Base-by-base conservation (phyloP, 2,888 invertebrate species). In the Odontomyia ornata region DNA sequence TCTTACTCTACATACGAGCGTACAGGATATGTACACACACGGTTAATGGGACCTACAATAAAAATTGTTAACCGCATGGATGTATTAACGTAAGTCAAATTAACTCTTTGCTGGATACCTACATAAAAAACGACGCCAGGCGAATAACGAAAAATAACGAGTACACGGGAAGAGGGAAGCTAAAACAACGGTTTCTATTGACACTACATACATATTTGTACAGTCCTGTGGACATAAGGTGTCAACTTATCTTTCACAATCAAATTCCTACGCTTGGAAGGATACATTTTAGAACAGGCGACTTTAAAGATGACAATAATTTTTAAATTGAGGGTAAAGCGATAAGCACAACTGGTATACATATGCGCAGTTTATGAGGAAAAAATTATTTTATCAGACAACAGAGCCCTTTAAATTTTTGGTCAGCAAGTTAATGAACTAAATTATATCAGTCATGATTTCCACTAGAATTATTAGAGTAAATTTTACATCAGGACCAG, bases 11-110 rank as follows among this genome's bases (percentile, higher is more conserved):
- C 52, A 9, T 43, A 43, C n/a, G n/a, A n/a, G n/a, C 36, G 9
- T 36, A 36, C 36, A 36, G 36, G 36, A 36, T 36, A 36, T 36
- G 36, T 36, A 36, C 36, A 36, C 52, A 4, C 52, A 43, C 7
- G 43, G 43, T 18, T 52, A 36, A 36, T 52, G 27, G 27, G 21
- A 9, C 43, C 47, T 69, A 43, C 13, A 69, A 69, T 69, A 69
- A 69, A 65, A 69, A 46, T 60, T 23, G 36, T 43, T 43, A 67
- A 67, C 67, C 67, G 67, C 36, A 30, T 69, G 69, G 7, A 65
- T 43, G 36, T 5, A 9, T 9, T 9, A 36, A 18, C 25, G 52
- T 46, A 69, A 4, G 23, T 21, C 25, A 47, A 47, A 47, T 65
- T 69, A 47, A 67, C 67, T 67, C 36, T 67, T 43, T 43, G 36